These are phyloP conservation scores for Lasioglossum malachurum DNA, from an alignment of 2,888 invertebrate species.

Conservation along the genomic window DNA sequence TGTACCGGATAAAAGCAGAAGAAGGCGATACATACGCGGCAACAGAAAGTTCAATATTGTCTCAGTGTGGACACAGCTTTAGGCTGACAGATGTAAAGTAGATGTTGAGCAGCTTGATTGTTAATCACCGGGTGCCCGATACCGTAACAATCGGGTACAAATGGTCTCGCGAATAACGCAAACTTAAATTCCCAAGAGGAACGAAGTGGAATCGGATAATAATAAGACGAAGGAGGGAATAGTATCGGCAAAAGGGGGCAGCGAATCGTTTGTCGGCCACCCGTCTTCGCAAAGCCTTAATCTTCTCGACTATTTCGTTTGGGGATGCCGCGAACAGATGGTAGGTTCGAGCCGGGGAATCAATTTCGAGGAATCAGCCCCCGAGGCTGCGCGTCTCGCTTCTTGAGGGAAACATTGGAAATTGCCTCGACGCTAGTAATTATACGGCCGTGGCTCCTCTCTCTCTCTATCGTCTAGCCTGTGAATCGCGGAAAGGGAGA, in stretches of 20 bases:
- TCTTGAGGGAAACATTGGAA: conserved; percentile 66
- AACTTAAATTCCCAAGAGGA: not conserved
- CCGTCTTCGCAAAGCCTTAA: conserved; percentile 67
- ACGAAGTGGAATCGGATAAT: not conserved
- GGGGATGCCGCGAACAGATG: conserved; percentile 75
- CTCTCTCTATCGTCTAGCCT: not conserved
- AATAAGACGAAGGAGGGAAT: conserved; percentile 32
- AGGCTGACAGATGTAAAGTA: not conserved
- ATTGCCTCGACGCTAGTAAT: conserved; percentile 67
- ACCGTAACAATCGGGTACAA: not conserved
- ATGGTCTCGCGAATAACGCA: not conserved
- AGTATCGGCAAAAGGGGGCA: conserved; percentile 55
- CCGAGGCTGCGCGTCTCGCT: conserved; percentile 57
- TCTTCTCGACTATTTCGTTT: conserved; percentile 74
- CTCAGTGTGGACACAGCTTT: not conserved
- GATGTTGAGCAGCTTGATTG: not conserved
- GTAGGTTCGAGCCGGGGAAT: conserved; percentile 70
- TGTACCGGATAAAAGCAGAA: not conserved
- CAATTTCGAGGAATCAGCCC: conserved; percentile 74
- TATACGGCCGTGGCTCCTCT: conserved; percentile 44
- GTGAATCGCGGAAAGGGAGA: not conserved
- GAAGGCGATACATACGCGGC: not conserved
- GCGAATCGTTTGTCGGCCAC: conserved; percentile 39
- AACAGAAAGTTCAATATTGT: not conserved
- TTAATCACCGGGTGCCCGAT: not conserved